Evolutionary conservation across 2,888 invertebrate genomes (phyloP), one percentile per base, ranked within the genome.

Genomic region (Byasa hedistus): DNA sequence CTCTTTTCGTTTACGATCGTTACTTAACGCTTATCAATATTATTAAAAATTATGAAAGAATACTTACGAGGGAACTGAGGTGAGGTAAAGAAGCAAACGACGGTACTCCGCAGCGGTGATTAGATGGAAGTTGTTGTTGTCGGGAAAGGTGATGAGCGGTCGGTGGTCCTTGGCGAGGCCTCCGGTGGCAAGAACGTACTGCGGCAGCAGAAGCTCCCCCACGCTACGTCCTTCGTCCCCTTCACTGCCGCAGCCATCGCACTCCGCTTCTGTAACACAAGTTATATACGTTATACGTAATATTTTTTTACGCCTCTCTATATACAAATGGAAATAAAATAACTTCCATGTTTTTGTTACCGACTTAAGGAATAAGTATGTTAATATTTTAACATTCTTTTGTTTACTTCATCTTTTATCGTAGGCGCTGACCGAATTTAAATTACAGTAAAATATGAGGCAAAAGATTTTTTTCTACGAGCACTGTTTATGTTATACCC

Each of bases 1-100:
- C 3, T 27, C 27, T 27, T 27, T 4, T 27, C 27, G 27, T 27
- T 27, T 27, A 27, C 27, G 27, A 3, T 5, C 3, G 3, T 27
- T 5, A 27, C 27, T 27, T 27, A 15, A 1, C 8, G 32, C 3
- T 39, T 39, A 3, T 15, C 15, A 39, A 15, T 39, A 15, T 39
- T 39, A 12, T 12, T 39, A 39, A 39, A 39, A 39, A 15, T 39
- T 39, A 39, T 39, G 36, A 10, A 12, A 12, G 36, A 39, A n/a
- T n/a, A 94, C 97, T 96, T 92, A 98, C 98, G 98, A 96, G 88
- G 98, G 98, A 81, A 99, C 97, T 80, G 98, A 97, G 69, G 98
- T 97, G 85, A 99, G 95, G 93, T 99, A 99, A 80, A 97, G 94
- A 89, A 98, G 95, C 78, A 99, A 93, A 82, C 97, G 95, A 82